A percentile compares a stretch with the other conserved stretches of the same genome.
Evolutionary conservation across 2,888 invertebrate genomes (phyloP).

Genomic region (Drosophila helvetica): DNA sequence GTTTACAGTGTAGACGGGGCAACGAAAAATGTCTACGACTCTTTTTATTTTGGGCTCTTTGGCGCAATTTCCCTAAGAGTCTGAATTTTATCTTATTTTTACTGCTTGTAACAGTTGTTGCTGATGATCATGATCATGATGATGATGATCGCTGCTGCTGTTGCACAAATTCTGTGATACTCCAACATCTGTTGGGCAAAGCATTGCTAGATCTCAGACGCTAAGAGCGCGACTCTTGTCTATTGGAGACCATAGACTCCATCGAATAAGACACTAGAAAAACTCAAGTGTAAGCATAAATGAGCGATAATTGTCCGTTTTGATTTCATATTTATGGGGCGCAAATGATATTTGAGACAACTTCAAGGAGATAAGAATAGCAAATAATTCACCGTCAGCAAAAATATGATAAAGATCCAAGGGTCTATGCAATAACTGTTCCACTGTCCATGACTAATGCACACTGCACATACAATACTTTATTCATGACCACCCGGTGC

Average conservation of each 20-base stretch:
- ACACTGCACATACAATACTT: too few species aligned
- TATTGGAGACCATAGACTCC: constrained; percentile 7
- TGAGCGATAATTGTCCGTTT: background rate
- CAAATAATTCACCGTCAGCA: background rate
- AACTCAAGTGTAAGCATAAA: background rate
- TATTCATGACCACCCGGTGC: background rate
- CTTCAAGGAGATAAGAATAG: background rate
- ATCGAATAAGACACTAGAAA: too few species aligned
- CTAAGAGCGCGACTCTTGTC: constrained; percentile 40
- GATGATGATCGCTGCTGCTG: constrained; percentile 30
- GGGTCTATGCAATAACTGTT: background rate
- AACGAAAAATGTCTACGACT: constrained; percentile 29
- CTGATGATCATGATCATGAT: constrained; percentile 48
- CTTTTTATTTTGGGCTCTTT: constrained; percentile 52
- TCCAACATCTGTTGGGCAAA: constrained; percentile 69
- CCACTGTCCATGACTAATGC: too few species aligned
- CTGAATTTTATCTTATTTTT: constrained; percentile 74
- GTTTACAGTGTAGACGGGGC: constrained; percentile 44
- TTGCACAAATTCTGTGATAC: constrained; percentile 59
- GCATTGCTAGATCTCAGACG: constrained; percentile 57
- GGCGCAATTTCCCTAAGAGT: constrained; percentile 70
- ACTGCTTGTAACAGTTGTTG: constrained; percentile 75
- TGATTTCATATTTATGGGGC: background rate
- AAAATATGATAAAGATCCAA: background rate
- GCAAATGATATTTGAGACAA: background rate